Base-by-base conservation (phyloP, 2,888 invertebrate species). In the Caenorhabditis macrosperma region DNA sequence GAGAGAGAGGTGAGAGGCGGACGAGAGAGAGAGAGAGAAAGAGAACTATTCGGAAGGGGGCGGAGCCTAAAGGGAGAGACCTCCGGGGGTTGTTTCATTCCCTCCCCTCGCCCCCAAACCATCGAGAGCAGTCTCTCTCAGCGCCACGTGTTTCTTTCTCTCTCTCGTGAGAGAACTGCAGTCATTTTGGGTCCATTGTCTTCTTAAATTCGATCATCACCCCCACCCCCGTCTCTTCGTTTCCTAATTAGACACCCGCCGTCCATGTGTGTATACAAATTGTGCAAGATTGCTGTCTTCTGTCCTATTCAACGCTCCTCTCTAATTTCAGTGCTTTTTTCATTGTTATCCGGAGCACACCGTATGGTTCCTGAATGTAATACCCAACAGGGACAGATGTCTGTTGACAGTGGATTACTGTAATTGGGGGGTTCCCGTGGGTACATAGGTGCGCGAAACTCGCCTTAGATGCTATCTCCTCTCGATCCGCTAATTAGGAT, bases 181-280 rank as follows among this genome's bases (percentile, higher is more conserved):
- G 69, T 33, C 38, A 54, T 69, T 69, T 50, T 48, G 63, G 64
- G 57, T 28, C 60, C 60, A 61, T 71, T 64, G 63, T 64, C n/a
- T 41, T 54, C 30, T 33, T 33, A 28, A 69, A 69, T 69, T 69
- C 50, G 50, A 61, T 69, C 69, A 69, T 26, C 52, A 15, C 2
- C 35, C 61, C n/a, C n/a, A n/a, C n/a, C n/a, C n/a, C n/a, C n/a
- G n/a, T n/a, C n/a, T n/a, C 38, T 35, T 57, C 28, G 22, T 55
- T 68, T 38, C 48, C 63, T 64, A 63, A 72, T 64, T 63, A 60
- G 50, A 54, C 15, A 26, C 63, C 46, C 30, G 38, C 67, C 55
- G 46, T 64, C 72, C 63, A 64, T 72, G 72, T 72, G 46, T 72
- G 55, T 35, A 72, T 57, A 72, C 55, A 72, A 72, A 72, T 63